A percentile compares a stretch with the other conserved stretches of the same genome.
These are phyloP conservation scores for Hydrozoanthus gracilis DNA, from an alignment of 92 coral and sea anemone genomes.

Conservation along the genomic window DNA sequence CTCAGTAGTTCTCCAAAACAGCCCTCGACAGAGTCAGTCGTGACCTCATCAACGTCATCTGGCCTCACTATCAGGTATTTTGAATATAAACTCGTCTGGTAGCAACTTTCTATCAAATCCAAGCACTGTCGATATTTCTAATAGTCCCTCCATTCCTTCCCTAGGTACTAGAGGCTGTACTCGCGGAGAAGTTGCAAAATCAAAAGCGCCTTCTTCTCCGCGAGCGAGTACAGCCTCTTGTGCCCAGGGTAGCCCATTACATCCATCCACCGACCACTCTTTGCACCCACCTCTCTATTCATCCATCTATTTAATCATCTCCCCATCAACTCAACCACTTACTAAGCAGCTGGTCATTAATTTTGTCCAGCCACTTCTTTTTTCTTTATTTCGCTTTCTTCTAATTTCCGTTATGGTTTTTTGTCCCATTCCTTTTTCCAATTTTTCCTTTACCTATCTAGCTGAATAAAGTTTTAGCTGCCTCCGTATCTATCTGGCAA, in stretches of 20 bases:
- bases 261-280: neutral
- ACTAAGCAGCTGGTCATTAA: neutral
- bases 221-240: neutral
- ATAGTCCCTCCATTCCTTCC: no score
- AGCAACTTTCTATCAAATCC: no score
- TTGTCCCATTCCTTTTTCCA: no score
- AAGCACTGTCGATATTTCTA: no score
- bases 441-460: neutral
- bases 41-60: constrained; percentile 14
- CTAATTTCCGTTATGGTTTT: no score
- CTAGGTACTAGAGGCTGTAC: no score
- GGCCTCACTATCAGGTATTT: constrained; percentile 33
- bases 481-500: neutral
- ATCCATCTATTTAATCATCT: neutral
- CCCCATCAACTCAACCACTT: neutral
- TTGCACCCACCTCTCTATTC: neutral
- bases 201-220: neutral
- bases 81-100: no score
- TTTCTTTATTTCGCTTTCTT: no score
- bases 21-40: constrained; percentile 11
- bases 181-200: no score
- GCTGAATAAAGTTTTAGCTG: neutral
- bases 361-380: neutral
- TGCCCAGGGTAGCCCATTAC: neutral
- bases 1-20: neutral